These are phyloP conservation scores for Pavo muticus DNA, from an alignment of 2,113 vertebrate species.

Conservation along the genomic window DNA sequence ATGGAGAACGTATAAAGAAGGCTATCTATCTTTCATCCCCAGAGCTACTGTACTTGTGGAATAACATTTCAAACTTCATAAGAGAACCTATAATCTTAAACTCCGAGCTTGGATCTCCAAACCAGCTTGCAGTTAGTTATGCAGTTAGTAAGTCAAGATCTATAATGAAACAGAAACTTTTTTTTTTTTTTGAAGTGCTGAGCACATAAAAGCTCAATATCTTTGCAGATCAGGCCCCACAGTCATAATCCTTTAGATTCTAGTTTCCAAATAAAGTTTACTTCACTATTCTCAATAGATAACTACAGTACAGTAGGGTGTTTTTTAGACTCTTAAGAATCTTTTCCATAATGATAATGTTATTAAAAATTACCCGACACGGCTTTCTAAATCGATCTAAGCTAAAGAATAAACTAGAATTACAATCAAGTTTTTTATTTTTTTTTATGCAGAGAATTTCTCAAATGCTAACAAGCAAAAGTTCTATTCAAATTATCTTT, in stretches of 20 bases:
- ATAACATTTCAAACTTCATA: neutral
- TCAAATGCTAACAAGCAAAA: neutral
- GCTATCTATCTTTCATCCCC: neutral
- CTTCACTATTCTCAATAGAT: neutral
- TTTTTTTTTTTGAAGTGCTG: neutral
- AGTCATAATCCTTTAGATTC: neutral
- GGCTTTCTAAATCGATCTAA: neutral
- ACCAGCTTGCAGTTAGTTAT: neutral
- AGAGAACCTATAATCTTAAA: neutral
- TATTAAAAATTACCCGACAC: neutral
- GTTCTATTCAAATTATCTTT: neutral
- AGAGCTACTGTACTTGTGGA: neutral
- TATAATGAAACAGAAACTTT: neutral
- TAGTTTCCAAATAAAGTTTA: neutral
- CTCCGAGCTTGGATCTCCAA: neutral
- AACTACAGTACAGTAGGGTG: neutral
- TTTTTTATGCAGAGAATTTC: neutral
- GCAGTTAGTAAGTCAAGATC: neutral
- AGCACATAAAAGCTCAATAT: neutral
- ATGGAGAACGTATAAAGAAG: neutral
- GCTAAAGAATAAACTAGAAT: neutral
- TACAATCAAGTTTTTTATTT: neutral
- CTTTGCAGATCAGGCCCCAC: neutral
- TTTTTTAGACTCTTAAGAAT: neutral
- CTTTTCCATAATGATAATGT: accelerated